Conservation (phyloP, 1,140 invertebrate species). For the Phocides pigmalion region DNA sequence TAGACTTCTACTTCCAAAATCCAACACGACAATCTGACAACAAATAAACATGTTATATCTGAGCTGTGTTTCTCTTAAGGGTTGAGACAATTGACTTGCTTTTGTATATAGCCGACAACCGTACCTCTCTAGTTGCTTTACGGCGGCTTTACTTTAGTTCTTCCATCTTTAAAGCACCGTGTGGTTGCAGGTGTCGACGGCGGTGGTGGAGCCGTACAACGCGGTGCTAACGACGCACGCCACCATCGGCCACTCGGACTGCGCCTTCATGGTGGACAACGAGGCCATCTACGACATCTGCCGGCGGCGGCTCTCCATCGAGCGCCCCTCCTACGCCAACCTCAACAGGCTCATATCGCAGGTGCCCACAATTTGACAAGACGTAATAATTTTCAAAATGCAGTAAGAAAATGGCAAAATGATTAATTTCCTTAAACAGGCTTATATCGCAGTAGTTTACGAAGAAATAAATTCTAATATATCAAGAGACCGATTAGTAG, state of each 20-base stretch:
- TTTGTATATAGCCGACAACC: too few species aligned
- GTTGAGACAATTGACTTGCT: too few species aligned
- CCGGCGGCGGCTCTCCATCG: slow-evolving; percentile 87
- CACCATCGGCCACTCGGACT: slow-evolving; percentile 90
- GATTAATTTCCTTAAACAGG: too few species aligned
- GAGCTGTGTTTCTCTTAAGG: too few species aligned
- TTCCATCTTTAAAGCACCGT: neutral
- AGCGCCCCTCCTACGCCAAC: slow-evolving; percentile 90
- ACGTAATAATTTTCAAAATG: neutral
- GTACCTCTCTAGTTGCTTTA: too few species aligned
- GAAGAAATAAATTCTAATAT: too few species aligned
- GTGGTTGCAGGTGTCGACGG: slow-evolving; percentile 88
- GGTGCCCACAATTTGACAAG: slow-evolving; percentile 47
- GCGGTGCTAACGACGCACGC: slow-evolving; percentile 91
- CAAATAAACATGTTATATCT: too few species aligned
- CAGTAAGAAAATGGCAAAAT: too few species aligned
- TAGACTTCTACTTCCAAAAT: too few species aligned
- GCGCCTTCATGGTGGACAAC: slow-evolving; percentile 93
- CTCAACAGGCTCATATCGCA: slow-evolving; percentile 90
- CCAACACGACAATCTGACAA: neutral
- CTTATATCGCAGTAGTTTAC: neutral
- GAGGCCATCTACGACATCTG: slow-evolving; percentile 95
- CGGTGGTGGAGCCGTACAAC: slow-evolving; percentile 95
- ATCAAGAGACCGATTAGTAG: too few species aligned
- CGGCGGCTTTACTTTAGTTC: neutral